These are phyloP conservation scores for Heliothis peltigera DNA, from an alignment of 2,888 invertebrate species.

Conservation along the genomic window DNA sequence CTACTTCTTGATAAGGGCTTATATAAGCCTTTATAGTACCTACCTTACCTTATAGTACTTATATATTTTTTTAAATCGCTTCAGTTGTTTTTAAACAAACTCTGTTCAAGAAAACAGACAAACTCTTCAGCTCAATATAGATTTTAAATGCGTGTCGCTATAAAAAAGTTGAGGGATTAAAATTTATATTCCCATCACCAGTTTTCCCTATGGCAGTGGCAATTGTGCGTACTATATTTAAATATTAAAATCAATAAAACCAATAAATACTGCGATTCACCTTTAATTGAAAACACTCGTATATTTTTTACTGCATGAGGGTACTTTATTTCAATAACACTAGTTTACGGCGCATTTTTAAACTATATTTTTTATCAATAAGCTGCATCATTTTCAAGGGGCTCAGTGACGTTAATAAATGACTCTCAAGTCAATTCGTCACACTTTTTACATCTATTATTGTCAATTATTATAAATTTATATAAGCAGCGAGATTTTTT, in stretches of 20 bases:
- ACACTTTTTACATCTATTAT: slow-evolving; percentile 82
- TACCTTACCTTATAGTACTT: too few species aligned
- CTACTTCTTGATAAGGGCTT: too few species aligned
- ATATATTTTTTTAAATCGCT: too few species aligned
- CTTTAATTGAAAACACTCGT: slow-evolving; percentile 46
- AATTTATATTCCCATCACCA: not conserved
- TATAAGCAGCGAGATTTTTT: slow-evolving; percentile 59
- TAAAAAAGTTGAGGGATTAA: not conserved
- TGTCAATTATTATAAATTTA: slow-evolving; percentile 74
- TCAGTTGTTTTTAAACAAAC: too few species aligned
- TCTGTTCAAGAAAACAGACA: too few species aligned
- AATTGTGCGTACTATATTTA: slow-evolving; percentile 21
- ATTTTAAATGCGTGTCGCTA: too few species aligned
- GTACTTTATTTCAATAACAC: slow-evolving; percentile 79
- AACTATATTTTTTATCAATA: slow-evolving; percentile 82
- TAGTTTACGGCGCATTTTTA: slow-evolving; percentile 70
- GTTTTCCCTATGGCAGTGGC: slow-evolving; percentile 1
- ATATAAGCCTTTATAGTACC: too few species aligned
- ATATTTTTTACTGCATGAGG: slow-evolving; percentile 76
- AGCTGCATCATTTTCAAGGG: slow-evolving; percentile 68
- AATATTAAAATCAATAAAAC: slow-evolving; percentile 28
- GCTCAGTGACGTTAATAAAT: slow-evolving; percentile 73
- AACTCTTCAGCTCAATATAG: too few species aligned
- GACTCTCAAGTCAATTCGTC: slow-evolving; percentile 81
- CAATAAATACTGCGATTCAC: slow-evolving; percentile 27